Base-by-base conservation (phyloP, 2,113 vertebrate genomes). In the Megaceryle maxima region DNA sequence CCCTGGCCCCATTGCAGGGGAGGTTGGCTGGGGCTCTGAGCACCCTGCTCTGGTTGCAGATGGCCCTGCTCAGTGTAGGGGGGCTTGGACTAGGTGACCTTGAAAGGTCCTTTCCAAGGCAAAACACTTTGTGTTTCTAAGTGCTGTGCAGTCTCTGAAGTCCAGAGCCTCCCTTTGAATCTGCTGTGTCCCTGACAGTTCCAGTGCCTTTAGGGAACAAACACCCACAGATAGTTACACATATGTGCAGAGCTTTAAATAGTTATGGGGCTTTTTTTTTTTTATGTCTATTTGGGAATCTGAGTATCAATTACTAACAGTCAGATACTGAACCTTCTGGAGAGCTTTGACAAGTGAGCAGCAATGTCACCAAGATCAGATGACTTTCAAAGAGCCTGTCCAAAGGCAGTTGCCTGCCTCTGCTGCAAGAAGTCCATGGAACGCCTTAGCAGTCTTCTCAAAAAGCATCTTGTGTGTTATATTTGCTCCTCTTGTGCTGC, bases 361-460 rank as follows among this genome's bases (percentile, higher is more conserved):
- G 39, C 19, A 50, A 18, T 16, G 50, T 37, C 75, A 10, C 33
- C 0, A 0, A 26, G 37, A 22, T 53, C 22, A 6, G 48, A 7
- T 41, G 51, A 7, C 6, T 77, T 51, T 21, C 28, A 43, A 41
- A 12, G 9, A n/a, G 3, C 31, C 60, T 29, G 16, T n/a, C 24
- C 43, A 12, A 43, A 50, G 29, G 20, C 63, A 57, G 2, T 29
- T 76, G 72, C 20, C 1, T 33, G 25, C 24, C 20, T 63, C 12
- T 3, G 0, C 43, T 24, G 33, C 22, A 24, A 21, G 8, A n/a
- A 19, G n/a, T 29, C 53, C 63, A 59, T 43, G 62, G 63, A 86
- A 43, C 21, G 10, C 33, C 16, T 53, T 13, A 11, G 69, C 55
- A 28, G n/a, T 4, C 5, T 17, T 18, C 19, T 33, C 37, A 5